Conservation (phyloP, 2,888 invertebrate genomes). For the Caenorhabditis sp. region DNA sequence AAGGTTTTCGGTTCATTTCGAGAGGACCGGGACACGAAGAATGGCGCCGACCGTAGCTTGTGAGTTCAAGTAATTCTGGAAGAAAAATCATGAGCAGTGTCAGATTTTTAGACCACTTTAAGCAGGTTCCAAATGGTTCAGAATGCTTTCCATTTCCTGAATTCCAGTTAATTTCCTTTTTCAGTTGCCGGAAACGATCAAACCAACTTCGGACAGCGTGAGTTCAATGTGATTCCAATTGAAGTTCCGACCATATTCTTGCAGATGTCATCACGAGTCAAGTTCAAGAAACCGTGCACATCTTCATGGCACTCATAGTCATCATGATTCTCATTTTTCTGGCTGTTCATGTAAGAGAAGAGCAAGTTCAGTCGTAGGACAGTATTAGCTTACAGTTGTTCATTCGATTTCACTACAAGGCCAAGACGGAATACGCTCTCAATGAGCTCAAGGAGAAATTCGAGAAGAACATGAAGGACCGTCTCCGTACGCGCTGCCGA, state of each 20-base stretch:
- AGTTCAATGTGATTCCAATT: background rate
- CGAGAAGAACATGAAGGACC: conserved; percentile 32
- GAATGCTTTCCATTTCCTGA: no score
- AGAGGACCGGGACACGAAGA: background rate
- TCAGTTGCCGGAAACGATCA: background rate
- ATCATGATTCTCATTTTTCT: conserved; percentile 44
- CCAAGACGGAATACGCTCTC: conserved; percentile 48
- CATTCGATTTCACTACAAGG: conserved; percentile 54
- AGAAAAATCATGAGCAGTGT: conserved; percentile 5
- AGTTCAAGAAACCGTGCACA: conserved; percentile 24
- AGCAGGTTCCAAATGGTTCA: background rate
- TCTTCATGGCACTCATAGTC: conserved; percentile 32
- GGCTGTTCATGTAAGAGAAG: conserved; percentile 31
- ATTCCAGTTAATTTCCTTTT: background rate
- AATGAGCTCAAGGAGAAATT: conserved; percentile 37
- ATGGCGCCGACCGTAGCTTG: background rate
- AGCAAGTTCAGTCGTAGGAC: background rate
- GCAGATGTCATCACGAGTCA: conserved; percentile 33
- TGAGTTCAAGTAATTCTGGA: background rate
- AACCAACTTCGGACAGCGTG: conserved; percentile 15
- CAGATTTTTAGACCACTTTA: background rate
- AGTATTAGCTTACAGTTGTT: conserved; percentile 19
- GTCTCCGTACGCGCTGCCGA: conserved; percentile 27
- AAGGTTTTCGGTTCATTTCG: conserved; percentile 21
- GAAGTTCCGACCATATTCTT: background rate